Evolutionary conservation across 2,797 vertebrate genomes (phyloP).

Genomic region (Zalophus californianus): DNA sequence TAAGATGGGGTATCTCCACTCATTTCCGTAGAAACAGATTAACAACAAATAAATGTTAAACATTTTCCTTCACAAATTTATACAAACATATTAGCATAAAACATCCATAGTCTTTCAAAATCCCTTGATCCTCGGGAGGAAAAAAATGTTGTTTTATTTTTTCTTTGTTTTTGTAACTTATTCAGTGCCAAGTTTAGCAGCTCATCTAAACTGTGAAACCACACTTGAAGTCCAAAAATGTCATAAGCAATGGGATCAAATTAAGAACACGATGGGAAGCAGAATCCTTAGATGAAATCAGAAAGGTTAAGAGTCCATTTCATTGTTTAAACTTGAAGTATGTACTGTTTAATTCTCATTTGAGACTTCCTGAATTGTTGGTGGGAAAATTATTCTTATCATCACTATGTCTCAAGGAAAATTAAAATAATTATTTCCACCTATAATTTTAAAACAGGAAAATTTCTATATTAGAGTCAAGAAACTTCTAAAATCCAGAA

Average conservation of each 20-base stretch:
- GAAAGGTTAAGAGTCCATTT: slow-evolving; percentile 51
- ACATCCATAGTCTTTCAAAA: neutral
- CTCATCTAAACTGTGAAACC: slow-evolving; percentile 30
- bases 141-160: neutral
- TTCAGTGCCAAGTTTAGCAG: slow-evolving; percentile 51
- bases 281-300: neutral
- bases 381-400: slow-evolving; percentile 17
- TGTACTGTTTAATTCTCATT: neutral
- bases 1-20: neutral
- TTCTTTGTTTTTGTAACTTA: slow-evolving; percentile 45
- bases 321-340: slow-evolving; percentile 35
- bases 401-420: slow-evolving; percentile 20
- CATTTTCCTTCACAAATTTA: slow-evolving; percentile 29
- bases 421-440: slow-evolving; percentile 56
- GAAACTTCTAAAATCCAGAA: slow-evolving; percentile 44
- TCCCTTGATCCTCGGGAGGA: neutral
- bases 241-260: slow-evolving; percentile 26
- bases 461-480: neutral
- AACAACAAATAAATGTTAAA: neutral
- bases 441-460: slow-evolving; percentile 53
- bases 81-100: neutral
- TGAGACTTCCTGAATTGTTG: slow-evolving; percentile 1
- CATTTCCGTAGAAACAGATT: slow-evolving; percentile 25
- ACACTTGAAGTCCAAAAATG: slow-evolving; percentile 20
- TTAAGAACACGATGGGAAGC: slow-evolving; percentile 28